Conservation (phyloP, 2,888 invertebrate species). For the Rhaphigaster nebulosa region DNA sequence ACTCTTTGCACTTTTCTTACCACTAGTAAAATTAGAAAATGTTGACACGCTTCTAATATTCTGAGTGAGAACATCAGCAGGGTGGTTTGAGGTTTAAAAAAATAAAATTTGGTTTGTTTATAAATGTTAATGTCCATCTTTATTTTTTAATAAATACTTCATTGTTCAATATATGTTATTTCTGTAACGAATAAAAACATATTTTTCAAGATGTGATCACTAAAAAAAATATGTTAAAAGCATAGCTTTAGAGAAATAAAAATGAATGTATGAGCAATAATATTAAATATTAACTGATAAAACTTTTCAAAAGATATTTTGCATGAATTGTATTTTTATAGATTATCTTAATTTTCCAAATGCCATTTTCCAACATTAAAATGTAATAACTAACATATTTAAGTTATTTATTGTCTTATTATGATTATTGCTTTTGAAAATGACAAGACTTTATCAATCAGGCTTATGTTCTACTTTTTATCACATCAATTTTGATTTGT, state of each 20-base stretch:
- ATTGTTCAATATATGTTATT: neutral
- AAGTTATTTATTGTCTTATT: slow-evolving; percentile 23
- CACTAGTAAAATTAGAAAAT: neutral
- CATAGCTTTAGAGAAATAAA: neutral
- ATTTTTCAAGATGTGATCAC: neutral
- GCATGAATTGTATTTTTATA: neutral
- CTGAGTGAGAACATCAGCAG: neutral
- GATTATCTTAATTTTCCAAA: neutral
- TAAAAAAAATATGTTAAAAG: neutral
- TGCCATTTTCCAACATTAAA: neutral
- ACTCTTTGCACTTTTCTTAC: no score
- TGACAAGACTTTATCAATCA: neutral
- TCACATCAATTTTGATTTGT: slow-evolving; percentile 47
- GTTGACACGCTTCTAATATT: neutral
- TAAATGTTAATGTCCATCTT: neutral
- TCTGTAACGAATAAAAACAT: no score
- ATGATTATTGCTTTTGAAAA: slow-evolving; percentile 6
- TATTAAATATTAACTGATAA: no score
- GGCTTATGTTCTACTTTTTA: neutral
- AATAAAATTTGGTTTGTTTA: neutral
- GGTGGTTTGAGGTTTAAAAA: neutral
- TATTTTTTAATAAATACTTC: neutral
- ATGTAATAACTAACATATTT: neutral
- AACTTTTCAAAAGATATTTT: neutral
- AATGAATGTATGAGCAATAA: neutral